Conservation (phyloP, 2,113 vertebrate genomes). For the Caretta caretta region DNA sequence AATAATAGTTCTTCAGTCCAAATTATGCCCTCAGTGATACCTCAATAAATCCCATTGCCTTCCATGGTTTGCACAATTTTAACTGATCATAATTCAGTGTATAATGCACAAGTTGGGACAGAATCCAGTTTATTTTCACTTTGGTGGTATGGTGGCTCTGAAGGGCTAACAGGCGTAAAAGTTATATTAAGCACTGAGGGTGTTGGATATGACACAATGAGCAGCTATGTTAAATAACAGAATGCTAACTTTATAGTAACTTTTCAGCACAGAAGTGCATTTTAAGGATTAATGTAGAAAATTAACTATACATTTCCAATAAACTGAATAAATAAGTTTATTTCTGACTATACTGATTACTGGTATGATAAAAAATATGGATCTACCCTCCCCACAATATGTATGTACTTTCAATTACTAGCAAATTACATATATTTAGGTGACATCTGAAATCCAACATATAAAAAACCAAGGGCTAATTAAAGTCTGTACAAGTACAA, state of each 20-base stretch:
- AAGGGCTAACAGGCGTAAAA: background rate
- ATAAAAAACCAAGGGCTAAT: background rate
- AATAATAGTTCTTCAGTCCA: background rate
- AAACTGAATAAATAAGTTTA: background rate
- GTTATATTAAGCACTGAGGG: background rate
- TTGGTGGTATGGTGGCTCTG: background rate
- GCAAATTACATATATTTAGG: background rate
- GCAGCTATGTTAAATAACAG: background rate
- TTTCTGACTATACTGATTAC: background rate
- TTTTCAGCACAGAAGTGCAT: background rate
- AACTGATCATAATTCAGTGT: background rate
- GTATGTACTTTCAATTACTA: background rate
- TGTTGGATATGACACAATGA: background rate
- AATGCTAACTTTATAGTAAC: background rate
- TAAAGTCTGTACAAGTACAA: background rate
- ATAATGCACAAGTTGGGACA: background rate
- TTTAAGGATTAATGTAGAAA: background rate
- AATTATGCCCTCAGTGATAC: background rate
- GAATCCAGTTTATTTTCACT: accelerated
- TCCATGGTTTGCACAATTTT: background rate
- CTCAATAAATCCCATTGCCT: background rate
- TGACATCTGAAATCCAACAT: background rate
- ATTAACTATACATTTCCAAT: background rate
- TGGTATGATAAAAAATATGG: background rate
- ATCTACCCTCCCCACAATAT: background rate